These are phyloP conservation scores for Coenobita brevimanus DNA, from an alignment of 1,140 invertebrate species.

Conservation along the genomic window DNA sequence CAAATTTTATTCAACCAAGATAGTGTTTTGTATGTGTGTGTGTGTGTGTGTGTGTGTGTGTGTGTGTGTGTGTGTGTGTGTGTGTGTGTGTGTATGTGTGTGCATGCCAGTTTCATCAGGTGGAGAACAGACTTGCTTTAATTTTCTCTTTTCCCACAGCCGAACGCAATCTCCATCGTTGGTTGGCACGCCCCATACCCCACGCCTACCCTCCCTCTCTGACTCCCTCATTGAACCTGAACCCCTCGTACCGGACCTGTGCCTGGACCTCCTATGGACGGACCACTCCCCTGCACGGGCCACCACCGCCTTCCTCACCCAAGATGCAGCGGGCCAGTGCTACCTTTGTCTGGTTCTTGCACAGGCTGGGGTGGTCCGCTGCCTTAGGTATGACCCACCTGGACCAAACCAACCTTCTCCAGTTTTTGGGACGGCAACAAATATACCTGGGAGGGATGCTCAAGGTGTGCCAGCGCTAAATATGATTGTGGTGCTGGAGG, in stretches of 20 bases:
- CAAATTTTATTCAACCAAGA: not conserved
- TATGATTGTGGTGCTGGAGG: slow-evolving; percentile 88
- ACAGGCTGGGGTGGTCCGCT: slow-evolving; percentile 80
- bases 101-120: not conserved
- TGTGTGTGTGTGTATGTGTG: too few relatives aligned
- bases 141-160: slow-evolving; percentile 71
- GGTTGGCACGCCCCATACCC: slow-evolving; percentile 68
- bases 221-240: slow-evolving; percentile 75
- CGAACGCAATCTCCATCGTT: slow-evolving; percentile 50
- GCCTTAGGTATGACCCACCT: slow-evolving; percentile 84
- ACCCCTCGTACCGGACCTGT: slow-evolving; percentile 87
- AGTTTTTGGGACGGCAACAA: slow-evolving; percentile 83
- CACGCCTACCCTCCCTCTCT: slow-evolving; percentile 51
- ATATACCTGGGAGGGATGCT: slow-evolving; percentile 87
- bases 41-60: not conserved
- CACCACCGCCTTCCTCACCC: slow-evolving; percentile 85
- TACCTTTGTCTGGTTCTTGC: slow-evolving; percentile 88
- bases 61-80: not conserved
- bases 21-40: not conserved
- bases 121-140: not conserved
- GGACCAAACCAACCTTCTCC: slow-evolving; percentile 77
- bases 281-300: slow-evolving; percentile 79
- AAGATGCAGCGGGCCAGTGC: slow-evolving; percentile 87
- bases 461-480: slow-evolving; percentile 84
- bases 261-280: slow-evolving; percentile 91